A percentile compares a stretch with the other conserved stretches of the same genome.
These are phyloP conservation scores for Megaptera novaeangliae DNA, from an alignment of 2,113 vertebrate species.

Conservation along the genomic window DNA sequence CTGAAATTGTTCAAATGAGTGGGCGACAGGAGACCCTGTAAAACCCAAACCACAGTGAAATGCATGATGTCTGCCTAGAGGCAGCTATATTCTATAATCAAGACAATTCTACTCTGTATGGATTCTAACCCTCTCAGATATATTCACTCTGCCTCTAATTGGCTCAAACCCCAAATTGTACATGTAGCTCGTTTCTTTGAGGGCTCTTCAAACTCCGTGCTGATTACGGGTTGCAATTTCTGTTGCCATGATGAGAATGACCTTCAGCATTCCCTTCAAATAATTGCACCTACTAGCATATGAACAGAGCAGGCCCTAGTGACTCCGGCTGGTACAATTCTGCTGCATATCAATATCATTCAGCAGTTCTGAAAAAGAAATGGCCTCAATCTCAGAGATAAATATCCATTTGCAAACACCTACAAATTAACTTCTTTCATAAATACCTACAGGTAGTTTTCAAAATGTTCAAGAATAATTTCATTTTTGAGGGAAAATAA, in stretches of 20 bases:
- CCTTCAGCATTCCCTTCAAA: conserved; percentile 2
- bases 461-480: neutral
- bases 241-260: conserved; percentile 44
- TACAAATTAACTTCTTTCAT: neutral
- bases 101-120: neutral
- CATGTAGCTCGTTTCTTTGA: neutral
- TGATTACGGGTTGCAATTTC: conserved; percentile 39
- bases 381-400: too few species aligned
- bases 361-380: neutral
- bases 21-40: neutral
- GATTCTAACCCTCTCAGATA: conserved; percentile 16
- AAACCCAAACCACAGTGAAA: neutral
- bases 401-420: neutral
- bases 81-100: neutral
- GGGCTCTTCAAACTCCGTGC: conserved; percentile 40
- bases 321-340: neutral
- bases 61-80: neutral
- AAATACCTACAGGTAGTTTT: neutral
- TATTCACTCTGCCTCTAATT: conserved; percentile 34
- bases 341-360: neutral
- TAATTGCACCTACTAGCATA: neutral
- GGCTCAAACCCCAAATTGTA: conserved; percentile 45
- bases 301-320: neutral
- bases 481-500: neutral
- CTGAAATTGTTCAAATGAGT: neutral